Evolutionary conservation across 2,888 invertebrate species (phyloP), one percentile per base, ranked within the genome.

Genomic region (Orthosia gothica): DNA sequence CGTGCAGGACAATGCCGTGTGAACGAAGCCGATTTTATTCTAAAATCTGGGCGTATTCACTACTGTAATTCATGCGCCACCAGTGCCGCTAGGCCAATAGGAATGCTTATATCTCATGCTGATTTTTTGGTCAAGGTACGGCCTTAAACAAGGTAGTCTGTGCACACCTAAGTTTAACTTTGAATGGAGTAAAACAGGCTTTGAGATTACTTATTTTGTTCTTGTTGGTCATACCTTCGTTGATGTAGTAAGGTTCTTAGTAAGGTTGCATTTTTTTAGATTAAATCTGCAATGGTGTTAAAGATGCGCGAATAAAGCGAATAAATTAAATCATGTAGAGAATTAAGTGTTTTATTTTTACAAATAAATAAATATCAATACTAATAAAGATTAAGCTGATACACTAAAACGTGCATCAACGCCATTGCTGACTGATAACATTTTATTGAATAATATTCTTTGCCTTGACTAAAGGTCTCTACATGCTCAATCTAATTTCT

Each of bases 81-180:
- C n/a, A n/a, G n/a, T n/a, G n/a, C n/a, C n/a, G n/a, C n/a, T n/a
- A n/a, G n/a, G n/a, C n/a, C n/a, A n/a, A n/a, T n/a, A n/a, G n/a
- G n/a, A n/a, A n/a, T n/a, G n/a, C n/a, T n/a, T n/a, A n/a, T n/a
- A n/a, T n/a, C n/a, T n/a, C n/a, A n/a, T n/a, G n/a, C n/a, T n/a
- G n/a, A n/a, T n/a, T n/a, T n/a, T n/a, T n/a, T n/a, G n/a, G n/a
- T n/a, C n/a, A n/a, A n/a, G n/a, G n/a, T n/a, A n/a, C n/a, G n/a
- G n/a, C n/a, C n/a, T 79, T 79, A 40, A 67, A 71, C 59, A 61
- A 69, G 54, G 4, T 69, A 20, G 63, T 47, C 32, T 70, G 58
- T 73, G 65, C 68, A 72, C 40, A 66, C 59, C 76, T 40, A 2
- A 62, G 50, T 69, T 82, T 70, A 65, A 49, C 16, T 5, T 67